phyloP scores from a whole-genome alignment of 2,888 invertebrate genomes.

The Patella caerulea region DNA sequence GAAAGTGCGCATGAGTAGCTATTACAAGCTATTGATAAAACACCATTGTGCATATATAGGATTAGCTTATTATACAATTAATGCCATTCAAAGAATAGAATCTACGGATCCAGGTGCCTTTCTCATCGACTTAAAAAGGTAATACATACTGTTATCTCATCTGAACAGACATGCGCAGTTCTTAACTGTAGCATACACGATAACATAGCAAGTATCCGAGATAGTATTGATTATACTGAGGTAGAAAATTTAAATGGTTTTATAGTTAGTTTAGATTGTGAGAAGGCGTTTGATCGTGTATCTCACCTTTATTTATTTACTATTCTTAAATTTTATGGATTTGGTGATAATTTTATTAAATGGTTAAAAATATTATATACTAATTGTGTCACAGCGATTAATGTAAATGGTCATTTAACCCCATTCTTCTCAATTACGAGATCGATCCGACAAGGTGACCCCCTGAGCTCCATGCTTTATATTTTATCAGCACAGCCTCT shows the following conservation, averaged over 20 bases:
- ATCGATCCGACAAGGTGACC: neutral
- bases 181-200: constrained; percentile 42
- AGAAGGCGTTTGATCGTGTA: constrained; percentile 48
- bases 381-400: constrained; percentile 33
- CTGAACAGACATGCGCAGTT: constrained; percentile 44
- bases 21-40: too few relatives aligned
- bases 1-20: too few relatives aligned
- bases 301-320: constrained; percentile 38
- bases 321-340: constrained; percentile 9
- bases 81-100: too few relatives aligned
- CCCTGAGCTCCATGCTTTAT: neutral
- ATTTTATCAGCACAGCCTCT: neutral
- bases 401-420: constrained; percentile 38
- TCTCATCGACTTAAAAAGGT: constrained; percentile 34
- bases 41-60: too few relatives aligned
- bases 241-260: constrained; percentile 34
- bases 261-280: constrained; percentile 44
- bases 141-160: constrained; percentile 31
- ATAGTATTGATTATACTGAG: constrained; percentile 39
- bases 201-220: constrained; percentile 38
- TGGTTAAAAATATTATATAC: constrained; percentile 19
- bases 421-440: constrained; percentile 5
- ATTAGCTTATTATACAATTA: too few relatives aligned
- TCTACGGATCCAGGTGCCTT: constrained; percentile 40
- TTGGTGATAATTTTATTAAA: constrained; percentile 14